phyloP scores from a whole-genome alignment of 2,797 vertebrate genomes.

The Tapirus indicus region DNA sequence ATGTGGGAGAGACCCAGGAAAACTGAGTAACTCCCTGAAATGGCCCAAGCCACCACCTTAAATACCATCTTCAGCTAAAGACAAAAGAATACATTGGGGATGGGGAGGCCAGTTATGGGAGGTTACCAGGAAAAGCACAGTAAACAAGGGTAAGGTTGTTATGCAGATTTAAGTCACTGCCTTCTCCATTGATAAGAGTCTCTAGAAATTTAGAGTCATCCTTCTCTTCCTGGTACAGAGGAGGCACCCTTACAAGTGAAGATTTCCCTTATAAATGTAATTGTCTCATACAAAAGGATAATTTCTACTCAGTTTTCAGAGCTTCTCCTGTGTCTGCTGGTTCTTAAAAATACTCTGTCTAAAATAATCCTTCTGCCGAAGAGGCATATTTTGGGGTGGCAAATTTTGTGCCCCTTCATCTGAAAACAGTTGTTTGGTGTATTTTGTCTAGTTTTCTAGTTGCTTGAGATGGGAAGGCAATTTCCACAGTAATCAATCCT shows the following conservation, averaged over 20 bases:
- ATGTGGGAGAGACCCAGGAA: not conserved
- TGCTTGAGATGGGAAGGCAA: not conserved
- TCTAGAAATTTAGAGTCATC: not conserved
- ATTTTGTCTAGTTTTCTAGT: not conserved
- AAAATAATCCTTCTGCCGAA: not conserved
- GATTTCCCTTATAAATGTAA: not conserved
- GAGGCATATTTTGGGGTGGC: not conserved
- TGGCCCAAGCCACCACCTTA: not conserved
- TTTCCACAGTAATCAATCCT: not conserved
- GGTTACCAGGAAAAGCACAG: not conserved
- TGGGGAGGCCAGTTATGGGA: not conserved
- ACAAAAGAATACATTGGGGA: not conserved
- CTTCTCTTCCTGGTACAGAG: not conserved
- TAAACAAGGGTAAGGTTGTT: not conserved
- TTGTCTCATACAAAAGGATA: not conserved
- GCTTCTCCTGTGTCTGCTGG: not conserved
- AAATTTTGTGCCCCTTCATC: not conserved
- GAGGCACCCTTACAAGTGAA: not conserved
- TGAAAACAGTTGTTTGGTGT: not conserved
- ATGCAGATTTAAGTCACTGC: not conserved
- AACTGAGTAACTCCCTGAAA: not conserved
- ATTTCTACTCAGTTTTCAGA: not conserved
- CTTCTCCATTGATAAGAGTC: not conserved
- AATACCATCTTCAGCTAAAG: not conserved
- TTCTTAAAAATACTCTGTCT: not conserved